These are phyloP conservation scores for Stichodactyla helianthus DNA, from an alignment of 64 coral and sea anemone species.

Conservation along the genomic window DNA sequence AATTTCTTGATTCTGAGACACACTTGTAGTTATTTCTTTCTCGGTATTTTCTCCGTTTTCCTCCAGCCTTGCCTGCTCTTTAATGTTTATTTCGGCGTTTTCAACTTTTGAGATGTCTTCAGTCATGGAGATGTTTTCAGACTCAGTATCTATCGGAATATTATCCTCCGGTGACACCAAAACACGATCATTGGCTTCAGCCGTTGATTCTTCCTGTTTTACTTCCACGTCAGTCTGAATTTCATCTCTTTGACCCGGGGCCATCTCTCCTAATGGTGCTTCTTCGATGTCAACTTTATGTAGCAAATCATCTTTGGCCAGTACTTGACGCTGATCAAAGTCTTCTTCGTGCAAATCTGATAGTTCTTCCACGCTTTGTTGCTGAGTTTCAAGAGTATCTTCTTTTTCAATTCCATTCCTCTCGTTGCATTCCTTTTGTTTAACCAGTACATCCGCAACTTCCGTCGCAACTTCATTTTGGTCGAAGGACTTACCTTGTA, in stretches of 20 bases:
- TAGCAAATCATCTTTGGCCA: background rate
- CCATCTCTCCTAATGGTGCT: background rate
- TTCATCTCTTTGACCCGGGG: background rate
- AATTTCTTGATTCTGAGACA: background rate
- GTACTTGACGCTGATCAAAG: background rate
- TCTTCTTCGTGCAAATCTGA: background rate
- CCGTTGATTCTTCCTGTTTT: background rate
- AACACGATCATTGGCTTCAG: background rate
- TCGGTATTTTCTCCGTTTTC: background rate
- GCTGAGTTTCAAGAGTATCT: too few relatives aligned
- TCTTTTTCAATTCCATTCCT: background rate
- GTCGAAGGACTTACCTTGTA: background rate
- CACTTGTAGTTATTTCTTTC: background rate
- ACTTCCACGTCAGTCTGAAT: background rate
- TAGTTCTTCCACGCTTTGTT: too few relatives aligned
- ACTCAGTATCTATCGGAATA: background rate
- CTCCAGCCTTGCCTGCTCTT: background rate
- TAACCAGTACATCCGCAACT: too few relatives aligned
- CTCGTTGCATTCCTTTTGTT: background rate
- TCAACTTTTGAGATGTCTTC: background rate
- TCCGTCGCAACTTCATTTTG: background rate
- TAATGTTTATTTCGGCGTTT: background rate
- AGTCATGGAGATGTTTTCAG: background rate
- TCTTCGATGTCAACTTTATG: background rate
- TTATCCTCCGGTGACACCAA: background rate